Base-by-base conservation (phyloP, 2,797 vertebrate genomes). In the Miichthys miiuy region DNA sequence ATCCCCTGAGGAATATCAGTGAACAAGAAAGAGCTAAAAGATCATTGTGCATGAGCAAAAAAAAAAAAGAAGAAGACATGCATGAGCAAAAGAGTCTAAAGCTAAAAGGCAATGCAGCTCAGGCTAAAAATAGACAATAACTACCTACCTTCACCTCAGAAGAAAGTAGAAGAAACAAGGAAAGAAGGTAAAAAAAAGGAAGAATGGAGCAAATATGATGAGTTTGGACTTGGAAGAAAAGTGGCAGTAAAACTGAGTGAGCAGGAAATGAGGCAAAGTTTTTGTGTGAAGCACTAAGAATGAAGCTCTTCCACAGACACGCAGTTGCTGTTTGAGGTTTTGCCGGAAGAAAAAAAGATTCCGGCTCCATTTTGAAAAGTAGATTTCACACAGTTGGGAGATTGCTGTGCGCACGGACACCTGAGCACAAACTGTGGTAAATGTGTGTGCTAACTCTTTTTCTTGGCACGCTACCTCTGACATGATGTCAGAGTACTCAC, bases 61-160 rank as follows among this genome's bases (percentile, higher is more conserved):
- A 65, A 80, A 64, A 83, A 82, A 80, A 72, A 80, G 6, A 64
- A 82, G 80, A 82, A 38, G 34, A 38, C 34, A 73, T 60, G 67
- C 57, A 79, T 70, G 55, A 86, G 68, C 14, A 25, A 81, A 74
- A 79, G 11, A 89, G 62, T 83, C 78, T 86, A 63, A 83, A 83
- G 72, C 83, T 87, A 82, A 87, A 87, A 91, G 80, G 71, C 75
- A 86, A 82, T 67, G 67, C 75, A 81, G 82, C 84, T 75, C 51
- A 38, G 42, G 55, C 82, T 93, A 92, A 91, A 90, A 91, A 93
- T 92, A 93, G 87, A 83, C 11, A 47, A 25, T 65, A 88, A 84
- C 88, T 79, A 86, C 78, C 75, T 87, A 85, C 81, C 61, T 75
- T 89, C 79, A 88, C 73, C 78, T 86, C 62, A 77, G 52, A 88